Evolutionary conservation across 2,113 vertebrate species (phyloP).

Genomic region (Piaya cayana): DNA sequence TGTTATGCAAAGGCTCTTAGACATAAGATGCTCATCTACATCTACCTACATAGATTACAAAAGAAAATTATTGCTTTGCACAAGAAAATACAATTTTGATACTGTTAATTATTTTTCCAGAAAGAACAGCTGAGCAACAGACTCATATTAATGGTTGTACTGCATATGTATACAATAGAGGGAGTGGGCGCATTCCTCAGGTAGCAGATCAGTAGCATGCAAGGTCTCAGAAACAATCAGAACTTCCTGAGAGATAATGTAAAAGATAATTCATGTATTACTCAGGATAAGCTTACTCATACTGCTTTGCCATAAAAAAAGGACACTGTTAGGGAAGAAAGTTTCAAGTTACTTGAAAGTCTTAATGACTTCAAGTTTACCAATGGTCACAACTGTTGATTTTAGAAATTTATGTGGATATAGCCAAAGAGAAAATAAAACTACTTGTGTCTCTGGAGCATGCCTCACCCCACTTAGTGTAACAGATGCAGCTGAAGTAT

Average conservation of each 20-base stretch:
- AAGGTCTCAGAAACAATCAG: constrained; percentile 65
- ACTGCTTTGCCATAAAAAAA: constrained; percentile 16
- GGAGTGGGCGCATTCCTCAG: constrained; percentile 72
- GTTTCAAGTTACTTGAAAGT: background rate
- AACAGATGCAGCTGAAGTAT: no score
- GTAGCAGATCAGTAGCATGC: constrained; percentile 61
- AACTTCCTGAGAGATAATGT: constrained; percentile 73
- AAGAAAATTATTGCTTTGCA: background rate
- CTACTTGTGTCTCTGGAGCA: background rate
- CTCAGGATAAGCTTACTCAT: constrained; percentile 41
- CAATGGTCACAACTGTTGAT: background rate
- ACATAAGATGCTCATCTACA: background rate
- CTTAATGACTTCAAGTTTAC: background rate
- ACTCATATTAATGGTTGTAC: background rate
- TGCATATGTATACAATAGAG: constrained; percentile 24
- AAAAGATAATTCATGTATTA: constrained; percentile 62
- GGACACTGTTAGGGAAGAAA: background rate
- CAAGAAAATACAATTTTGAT: background rate
- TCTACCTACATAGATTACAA: background rate
- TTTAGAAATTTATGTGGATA: background rate
- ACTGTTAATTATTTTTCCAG: background rate
- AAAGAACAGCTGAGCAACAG: background rate
- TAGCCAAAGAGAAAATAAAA: background rate
- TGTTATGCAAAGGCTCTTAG: background rate
- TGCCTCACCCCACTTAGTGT: background rate